These are phyloP conservation scores for Caenorhabditis drosophilae DNA, from an alignment of 2,888 invertebrate genomes.

Conservation along the genomic window DNA sequence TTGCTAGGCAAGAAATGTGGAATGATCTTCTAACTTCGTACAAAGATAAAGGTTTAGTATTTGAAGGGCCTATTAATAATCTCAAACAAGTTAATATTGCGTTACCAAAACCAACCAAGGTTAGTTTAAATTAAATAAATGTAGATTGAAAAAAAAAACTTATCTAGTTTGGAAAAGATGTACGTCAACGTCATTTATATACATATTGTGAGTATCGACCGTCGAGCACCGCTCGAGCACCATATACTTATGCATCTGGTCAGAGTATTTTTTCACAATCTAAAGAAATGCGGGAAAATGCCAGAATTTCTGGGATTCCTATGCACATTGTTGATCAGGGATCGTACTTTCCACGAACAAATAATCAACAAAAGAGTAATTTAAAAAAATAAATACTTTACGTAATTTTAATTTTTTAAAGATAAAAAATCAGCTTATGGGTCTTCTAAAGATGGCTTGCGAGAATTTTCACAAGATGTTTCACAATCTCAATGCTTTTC, in stretches of 20 bases:
- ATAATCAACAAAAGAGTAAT: constrained; percentile 13
- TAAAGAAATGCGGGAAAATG: constrained; percentile 8
- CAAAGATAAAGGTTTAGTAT: constrained; percentile 73
- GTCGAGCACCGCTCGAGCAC: constrained; percentile 19
- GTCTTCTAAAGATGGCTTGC: too few species aligned
- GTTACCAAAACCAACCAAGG: constrained; percentile 79
- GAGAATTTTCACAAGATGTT: constrained; percentile 23
- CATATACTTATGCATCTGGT: constrained; percentile 31
- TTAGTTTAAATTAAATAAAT: constrained; percentile 6
- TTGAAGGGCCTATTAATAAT: constrained; percentile 96
- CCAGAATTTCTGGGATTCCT: constrained; percentile 27
- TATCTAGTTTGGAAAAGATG: constrained; percentile 13
- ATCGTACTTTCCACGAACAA: constrained; percentile 2
- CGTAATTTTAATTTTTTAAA: too few species aligned
- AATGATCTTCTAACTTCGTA: constrained; percentile 81
- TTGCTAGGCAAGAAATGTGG: constrained; percentile 96
- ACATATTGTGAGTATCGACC: constrained; percentile 43
- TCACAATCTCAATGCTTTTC: constrained; percentile 22
- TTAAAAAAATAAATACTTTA: too few species aligned
- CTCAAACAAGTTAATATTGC: constrained; percentile 94
- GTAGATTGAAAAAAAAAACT: not conserved
- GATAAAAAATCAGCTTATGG: too few species aligned
- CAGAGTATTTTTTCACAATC: constrained; percentile 26
- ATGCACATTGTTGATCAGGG: constrained; percentile 44
- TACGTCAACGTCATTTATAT: constrained; percentile 39